A percentile compares a stretch with the other conserved stretches of the same genome.
phyloP scores from a whole-genome alignment of 1,140 invertebrate species.

The Anoplolepis gracilipes region DNA sequence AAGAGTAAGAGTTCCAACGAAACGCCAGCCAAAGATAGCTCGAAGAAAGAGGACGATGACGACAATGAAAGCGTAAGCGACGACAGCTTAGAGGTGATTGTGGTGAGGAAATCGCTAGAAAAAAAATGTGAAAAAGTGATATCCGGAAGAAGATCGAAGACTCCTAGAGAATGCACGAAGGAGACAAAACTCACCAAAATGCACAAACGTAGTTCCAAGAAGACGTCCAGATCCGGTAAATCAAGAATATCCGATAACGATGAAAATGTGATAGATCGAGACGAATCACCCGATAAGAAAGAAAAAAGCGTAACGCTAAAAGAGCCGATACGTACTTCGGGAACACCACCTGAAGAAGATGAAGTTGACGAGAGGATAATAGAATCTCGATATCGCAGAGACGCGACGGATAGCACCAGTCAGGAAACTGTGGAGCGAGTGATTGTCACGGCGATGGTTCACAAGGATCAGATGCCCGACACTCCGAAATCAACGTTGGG shows the following conservation, averaged over 20 bases:
- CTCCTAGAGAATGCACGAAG: constrained; percentile 75
- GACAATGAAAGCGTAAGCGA: constrained; percentile 80
- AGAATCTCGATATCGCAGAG: constrained; percentile 68
- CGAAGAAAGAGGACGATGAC: constrained; percentile 65
- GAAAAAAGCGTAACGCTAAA: neutral
- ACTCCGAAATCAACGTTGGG: constrained; percentile 72
- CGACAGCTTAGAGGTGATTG: constrained; percentile 83
- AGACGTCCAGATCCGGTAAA: constrained; percentile 56
- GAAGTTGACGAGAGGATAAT: constrained; percentile 19
- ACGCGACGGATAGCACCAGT: constrained; percentile 81
- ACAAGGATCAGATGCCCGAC: constrained; percentile 80
- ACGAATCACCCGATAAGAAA: constrained; percentile 44
- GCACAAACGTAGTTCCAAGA: constrained; percentile 64
- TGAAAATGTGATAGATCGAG: constrained; percentile 22
- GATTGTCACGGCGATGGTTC: constrained; percentile 81
- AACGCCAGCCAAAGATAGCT: constrained; percentile 25
- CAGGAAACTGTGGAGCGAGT: constrained; percentile 82
- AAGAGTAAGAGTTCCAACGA: neutral
- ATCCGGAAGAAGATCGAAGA: constrained; percentile 78
- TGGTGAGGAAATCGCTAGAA: constrained; percentile 80
- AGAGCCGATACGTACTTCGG: neutral
- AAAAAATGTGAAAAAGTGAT: constrained; percentile 81
- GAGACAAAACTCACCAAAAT: constrained; percentile 72
- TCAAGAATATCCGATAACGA: constrained; percentile 50
- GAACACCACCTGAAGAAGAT: constrained; percentile 45